A percentile compares a stretch with the other conserved stretches of the same genome.
These are phyloP conservation scores for Channa maculata DNA, from an alignment of 2,113 vertebrate species.

Conservation along the genomic window DNA sequence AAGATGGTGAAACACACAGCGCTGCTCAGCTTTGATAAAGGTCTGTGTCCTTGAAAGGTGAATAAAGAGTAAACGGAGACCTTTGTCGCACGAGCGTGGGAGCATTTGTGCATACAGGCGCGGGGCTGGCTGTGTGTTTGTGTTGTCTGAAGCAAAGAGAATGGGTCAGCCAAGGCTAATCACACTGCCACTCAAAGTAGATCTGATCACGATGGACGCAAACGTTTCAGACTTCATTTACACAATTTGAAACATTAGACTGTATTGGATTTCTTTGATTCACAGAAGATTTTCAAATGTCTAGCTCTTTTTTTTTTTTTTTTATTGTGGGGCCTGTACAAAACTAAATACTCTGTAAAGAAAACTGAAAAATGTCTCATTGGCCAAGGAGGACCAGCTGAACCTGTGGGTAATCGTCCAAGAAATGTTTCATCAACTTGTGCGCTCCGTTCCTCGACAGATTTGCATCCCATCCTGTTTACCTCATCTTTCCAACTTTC, in stretches of 20 bases:
- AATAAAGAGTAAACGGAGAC: conserved; percentile 66
- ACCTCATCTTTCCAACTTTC: conserved; percentile 67
- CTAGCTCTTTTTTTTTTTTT: too few relatives aligned
- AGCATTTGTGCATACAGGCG: conserved; percentile 33
- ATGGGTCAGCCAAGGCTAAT: conserved; percentile 31
- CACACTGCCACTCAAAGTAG: conserved; percentile 31
- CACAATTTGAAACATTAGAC: neutral
- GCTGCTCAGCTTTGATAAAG: conserved; percentile 76
- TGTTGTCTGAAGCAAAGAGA: conserved; percentile 20
- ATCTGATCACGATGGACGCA: conserved; percentile 5
- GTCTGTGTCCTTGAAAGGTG: conserved; percentile 77
- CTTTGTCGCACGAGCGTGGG: conserved; percentile 50
- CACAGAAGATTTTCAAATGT: too few relatives aligned
- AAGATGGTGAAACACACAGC: conserved; percentile 42
- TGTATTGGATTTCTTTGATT: too few relatives aligned
- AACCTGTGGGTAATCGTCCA: conserved; percentile 78
- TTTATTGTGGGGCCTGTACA: neutral
- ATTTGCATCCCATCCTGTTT: conserved; percentile 70
- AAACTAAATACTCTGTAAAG: conserved; percentile 23
- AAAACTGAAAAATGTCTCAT: conserved; percentile 39
- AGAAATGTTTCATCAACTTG: conserved; percentile 77
- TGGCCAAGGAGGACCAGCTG: conserved; percentile 35
- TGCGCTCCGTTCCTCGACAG: conserved; percentile 64
- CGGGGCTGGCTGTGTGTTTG: conserved; percentile 35
- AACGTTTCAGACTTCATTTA: neutral